These are phyloP conservation scores for Nomia melanderi DNA, from an alignment of 1,140 invertebrate species.

Conservation along the genomic window DNA sequence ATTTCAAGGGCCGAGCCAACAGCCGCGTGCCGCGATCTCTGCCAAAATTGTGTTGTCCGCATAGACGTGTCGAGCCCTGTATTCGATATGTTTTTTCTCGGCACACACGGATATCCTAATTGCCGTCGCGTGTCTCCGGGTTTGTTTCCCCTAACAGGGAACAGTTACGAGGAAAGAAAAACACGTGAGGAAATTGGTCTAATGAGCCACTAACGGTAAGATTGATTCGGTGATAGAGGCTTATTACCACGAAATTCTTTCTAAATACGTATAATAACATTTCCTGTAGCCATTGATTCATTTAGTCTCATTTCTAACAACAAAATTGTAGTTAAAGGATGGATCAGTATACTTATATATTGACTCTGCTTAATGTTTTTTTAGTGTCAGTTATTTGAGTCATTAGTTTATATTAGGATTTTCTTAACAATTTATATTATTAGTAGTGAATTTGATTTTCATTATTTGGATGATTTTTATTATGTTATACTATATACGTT, in stretches of 20 bases:
- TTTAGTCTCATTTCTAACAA: no score
- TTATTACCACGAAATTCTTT: background rate
- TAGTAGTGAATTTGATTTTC: no score
- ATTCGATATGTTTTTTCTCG: slow-evolving; percentile 12
- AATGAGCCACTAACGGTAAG: background rate
- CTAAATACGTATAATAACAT: background rate
- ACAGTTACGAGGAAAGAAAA: background rate
- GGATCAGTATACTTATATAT: no score
- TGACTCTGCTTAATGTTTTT: no score
- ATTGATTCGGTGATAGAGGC: no score
- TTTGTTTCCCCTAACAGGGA: background rate
- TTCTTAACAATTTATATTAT: no score
- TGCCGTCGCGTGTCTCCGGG: slow-evolving; percentile 9
- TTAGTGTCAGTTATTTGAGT: no score
- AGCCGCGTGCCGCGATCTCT: background rate
- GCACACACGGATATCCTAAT: slow-evolving; percentile 10
- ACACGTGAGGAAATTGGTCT: background rate
- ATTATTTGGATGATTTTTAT: no score
- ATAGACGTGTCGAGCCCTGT: slow-evolving; percentile 1
- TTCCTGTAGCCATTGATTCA: background rate
- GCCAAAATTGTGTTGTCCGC: slow-evolving; percentile 27
- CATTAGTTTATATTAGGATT: no score
- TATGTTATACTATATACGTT: no score
- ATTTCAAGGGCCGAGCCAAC: slow-evolving; percentile 43
- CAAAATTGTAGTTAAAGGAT: no score